phyloP scores from a whole-genome alignment of 2,113 vertebrate species.

The Campylomormyrus numenius region DNA sequence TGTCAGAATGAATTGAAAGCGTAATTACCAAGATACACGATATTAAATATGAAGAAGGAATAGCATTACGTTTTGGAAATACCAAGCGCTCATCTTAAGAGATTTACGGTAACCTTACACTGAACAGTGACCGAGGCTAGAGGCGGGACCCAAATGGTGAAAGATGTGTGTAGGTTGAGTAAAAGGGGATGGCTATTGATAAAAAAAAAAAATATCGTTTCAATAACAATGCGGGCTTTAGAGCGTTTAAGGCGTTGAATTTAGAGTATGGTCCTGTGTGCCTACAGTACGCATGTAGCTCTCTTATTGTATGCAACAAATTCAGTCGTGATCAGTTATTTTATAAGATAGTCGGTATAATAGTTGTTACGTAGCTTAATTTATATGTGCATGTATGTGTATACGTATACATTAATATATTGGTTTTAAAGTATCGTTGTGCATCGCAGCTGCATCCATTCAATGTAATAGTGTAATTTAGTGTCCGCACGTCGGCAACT shows the following conservation, averaged over 20 bases:
- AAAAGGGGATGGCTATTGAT: neutral
- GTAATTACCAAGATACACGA: neutral
- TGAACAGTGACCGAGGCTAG: neutral
- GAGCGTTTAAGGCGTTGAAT: neutral
- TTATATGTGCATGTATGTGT: neutral
- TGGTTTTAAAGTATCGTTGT: neutral
- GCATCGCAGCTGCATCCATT: neutral
- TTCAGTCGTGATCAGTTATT: neutral
- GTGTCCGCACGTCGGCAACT: neutral
- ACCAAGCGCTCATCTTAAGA: neutral
- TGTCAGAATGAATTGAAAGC: neutral
- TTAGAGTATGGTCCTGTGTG: neutral
- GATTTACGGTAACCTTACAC: constrained; percentile 14
- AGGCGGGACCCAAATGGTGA: neutral
- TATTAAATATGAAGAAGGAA: neutral
- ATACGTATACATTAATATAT: neutral
- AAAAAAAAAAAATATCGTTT: constrained; percentile 12
- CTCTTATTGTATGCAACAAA: neutral
- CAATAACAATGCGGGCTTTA: neutral
- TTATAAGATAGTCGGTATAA: neutral
- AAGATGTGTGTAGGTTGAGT: constrained; percentile 5
- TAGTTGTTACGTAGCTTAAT: neutral
- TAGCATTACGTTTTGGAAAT: neutral
- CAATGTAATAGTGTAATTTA: neutral
- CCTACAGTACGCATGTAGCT: neutral